A percentile compares a stretch with the other conserved stretches of the same genome.
Evolutionary conservation across 2,888 invertebrate genomes (phyloP).

Genomic region (Diabrotica balteata): DNA sequence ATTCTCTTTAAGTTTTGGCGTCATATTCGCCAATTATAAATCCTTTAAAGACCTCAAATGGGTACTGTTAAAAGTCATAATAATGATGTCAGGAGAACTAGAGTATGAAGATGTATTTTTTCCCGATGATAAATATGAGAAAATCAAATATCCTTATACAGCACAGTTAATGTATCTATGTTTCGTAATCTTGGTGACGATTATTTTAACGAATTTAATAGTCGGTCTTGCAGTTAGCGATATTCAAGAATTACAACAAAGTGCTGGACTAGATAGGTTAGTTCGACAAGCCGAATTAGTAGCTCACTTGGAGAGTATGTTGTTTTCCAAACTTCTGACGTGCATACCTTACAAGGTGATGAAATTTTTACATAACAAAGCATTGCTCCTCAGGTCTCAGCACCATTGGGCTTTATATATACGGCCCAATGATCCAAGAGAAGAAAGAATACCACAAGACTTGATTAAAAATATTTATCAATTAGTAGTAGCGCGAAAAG

Average conservation of each 20-base stretch:
- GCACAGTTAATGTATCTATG: constrained; percentile 78
- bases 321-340: constrained; percentile 77
- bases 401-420: constrained; percentile 77
- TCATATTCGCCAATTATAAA: constrained; percentile 78
- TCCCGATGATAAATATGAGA: constrained; percentile 59
- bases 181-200: constrained; percentile 81
- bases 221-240: constrained; percentile 88
- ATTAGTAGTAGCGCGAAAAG: constrained; percentile 74
- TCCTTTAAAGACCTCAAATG: constrained; percentile 72
- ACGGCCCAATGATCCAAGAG: constrained; percentile 83
- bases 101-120: constrained; percentile 87
- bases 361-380: constrained; percentile 73
- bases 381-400: constrained; percentile 77
- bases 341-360: constrained; percentile 69
- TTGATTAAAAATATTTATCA: constrained; percentile 77
- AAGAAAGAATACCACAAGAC: constrained; percentile 79
- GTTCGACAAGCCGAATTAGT: constrained; percentile 84
- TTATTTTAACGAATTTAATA: constrained; percentile 82
- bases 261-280: constrained; percentile 79
- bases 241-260: constrained; percentile 80
- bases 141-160: constrained; percentile 67
- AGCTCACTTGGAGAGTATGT: constrained; percentile 81
- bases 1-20: constrained; percentile 82
- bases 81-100: constrained; percentile 89
- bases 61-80: constrained; percentile 77